Conservation (phyloP, 1,140 invertebrate genomes). For the Bombus confusus region DNA sequence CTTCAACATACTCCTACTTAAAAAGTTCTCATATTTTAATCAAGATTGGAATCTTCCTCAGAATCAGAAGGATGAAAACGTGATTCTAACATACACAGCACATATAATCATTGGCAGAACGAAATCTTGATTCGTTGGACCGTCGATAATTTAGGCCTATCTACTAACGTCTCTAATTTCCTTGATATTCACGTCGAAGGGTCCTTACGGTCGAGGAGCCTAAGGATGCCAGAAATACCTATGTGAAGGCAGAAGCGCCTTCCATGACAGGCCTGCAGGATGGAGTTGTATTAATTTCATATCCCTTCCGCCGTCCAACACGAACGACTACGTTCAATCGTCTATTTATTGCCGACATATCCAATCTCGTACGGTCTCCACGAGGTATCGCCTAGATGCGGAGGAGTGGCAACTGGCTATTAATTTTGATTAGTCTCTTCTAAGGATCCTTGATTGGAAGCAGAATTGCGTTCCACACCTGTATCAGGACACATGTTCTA, state of each 20-base stretch:
- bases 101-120: conserved; percentile 32
- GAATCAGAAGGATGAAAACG: neutral
- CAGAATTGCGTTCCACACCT: conserved; percentile 49
- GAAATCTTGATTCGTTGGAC: conserved; percentile 57
- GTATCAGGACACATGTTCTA: neutral
- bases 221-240: conserved; percentile 80
- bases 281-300: conserved; percentile 79
- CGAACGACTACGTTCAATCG: conserved; percentile 70
- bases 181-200: conserved; percentile 80
- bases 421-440: conserved; percentile 72
- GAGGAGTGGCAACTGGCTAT: conserved; percentile 69
- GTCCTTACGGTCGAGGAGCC: conserved; percentile 78
- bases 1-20: neutral
- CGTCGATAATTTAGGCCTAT: conserved; percentile 71
- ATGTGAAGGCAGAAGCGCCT: conserved; percentile 66
- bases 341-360: conserved; percentile 77
- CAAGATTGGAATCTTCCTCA: neutral
- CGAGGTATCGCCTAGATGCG: conserved; percentile 75
- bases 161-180: conserved; percentile 78
- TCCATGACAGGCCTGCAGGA: conserved; percentile 62
- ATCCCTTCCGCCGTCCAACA: conserved; percentile 73
- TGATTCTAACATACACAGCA: neutral
- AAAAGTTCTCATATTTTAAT: neutral
- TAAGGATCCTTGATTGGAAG: conserved; percentile 71
- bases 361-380: conserved; percentile 65